Conservation (phyloP, 2,888 invertebrate species). For the Abscondita cerata region DNA sequence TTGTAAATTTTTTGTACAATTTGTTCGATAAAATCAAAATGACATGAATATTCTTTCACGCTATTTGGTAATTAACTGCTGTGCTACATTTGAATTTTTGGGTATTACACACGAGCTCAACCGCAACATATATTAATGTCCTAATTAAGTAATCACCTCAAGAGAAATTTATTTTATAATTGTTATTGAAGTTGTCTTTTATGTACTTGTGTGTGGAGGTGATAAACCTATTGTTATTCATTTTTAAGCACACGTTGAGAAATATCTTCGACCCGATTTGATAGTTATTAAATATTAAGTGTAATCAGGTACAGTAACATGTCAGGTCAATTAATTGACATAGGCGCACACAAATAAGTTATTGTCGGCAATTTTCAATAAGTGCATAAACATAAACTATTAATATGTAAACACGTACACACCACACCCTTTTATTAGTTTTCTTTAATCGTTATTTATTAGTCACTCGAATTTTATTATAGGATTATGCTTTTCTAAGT, state of each 20-base stretch:
- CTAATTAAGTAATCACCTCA: too few species aligned
- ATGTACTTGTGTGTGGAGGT: background rate
- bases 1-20: background rate
- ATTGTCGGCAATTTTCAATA: conserved; percentile 27
- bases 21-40: conserved; percentile 1
- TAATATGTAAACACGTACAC: conserved; percentile 26
- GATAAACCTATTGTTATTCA: background rate
- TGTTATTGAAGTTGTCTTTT: background rate
- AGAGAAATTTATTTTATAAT: background rate
- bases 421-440: conserved; percentile 32
- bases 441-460: conserved; percentile 33
- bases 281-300: conserved; percentile 12
- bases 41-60: conserved; percentile 9
- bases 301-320: conserved; percentile 9
- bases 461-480: conserved; percentile 25
- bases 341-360: conserved; percentile 16
- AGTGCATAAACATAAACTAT: conserved; percentile 27
- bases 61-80: conserved; percentile 11
- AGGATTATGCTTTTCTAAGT: conserved; percentile 18
- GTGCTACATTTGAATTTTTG: conserved; percentile 4
- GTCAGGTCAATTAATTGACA: conserved; percentile 3
- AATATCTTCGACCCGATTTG: conserved; percentile 12
- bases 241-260: background rate
- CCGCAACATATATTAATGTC: too few species aligned
- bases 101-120: too few species aligned